phyloP scores from a whole-genome alignment of 2,113 vertebrate genomes.

The Sphaerodactylus townsendi region DNA sequence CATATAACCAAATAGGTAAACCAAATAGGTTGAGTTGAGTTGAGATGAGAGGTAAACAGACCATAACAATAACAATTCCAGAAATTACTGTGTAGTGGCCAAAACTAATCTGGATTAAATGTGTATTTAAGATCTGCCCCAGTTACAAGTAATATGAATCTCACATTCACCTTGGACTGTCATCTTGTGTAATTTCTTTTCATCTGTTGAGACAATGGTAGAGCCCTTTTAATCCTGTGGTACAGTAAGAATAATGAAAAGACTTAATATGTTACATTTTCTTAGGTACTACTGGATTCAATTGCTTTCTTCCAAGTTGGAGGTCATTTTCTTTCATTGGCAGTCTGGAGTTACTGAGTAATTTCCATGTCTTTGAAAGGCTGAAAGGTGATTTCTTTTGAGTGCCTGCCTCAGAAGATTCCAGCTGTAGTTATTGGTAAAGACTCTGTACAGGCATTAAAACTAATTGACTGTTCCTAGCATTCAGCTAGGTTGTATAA shows the following conservation, averaged over 20 bases:
- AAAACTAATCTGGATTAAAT: not conserved
- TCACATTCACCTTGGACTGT: not conserved
- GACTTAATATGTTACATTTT: not conserved
- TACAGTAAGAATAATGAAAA: not conserved
- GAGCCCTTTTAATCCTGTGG: slow-evolving; percentile 16
- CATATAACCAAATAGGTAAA: not conserved
- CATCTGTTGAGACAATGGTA: not conserved
- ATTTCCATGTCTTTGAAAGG: slow-evolving; percentile 24
- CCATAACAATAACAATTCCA: too few species aligned
- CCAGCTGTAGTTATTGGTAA: not conserved
- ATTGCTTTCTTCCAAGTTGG: slow-evolving; percentile 14
- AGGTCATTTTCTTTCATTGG: slow-evolving; percentile 25
- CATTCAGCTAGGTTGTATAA: slow-evolving; percentile 1
- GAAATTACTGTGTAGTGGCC: too few species aligned
- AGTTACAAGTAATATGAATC: not conserved
- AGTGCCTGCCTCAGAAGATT: not conserved
- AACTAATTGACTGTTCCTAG: slow-evolving; percentile 21
- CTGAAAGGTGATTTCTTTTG: not conserved
- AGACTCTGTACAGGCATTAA: slow-evolving; percentile 27
- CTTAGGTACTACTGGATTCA: not conserved
- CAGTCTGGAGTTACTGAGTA: slow-evolving; percentile 40
- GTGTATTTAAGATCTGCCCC: fast-evolving
- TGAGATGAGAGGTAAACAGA: too few species aligned
- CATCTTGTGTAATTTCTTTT: slow-evolving; percentile 17
- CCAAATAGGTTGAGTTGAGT: too few species aligned